Conservation (phyloP, 2,113 vertebrate species). For the Peromyscus polionotus region DNA sequence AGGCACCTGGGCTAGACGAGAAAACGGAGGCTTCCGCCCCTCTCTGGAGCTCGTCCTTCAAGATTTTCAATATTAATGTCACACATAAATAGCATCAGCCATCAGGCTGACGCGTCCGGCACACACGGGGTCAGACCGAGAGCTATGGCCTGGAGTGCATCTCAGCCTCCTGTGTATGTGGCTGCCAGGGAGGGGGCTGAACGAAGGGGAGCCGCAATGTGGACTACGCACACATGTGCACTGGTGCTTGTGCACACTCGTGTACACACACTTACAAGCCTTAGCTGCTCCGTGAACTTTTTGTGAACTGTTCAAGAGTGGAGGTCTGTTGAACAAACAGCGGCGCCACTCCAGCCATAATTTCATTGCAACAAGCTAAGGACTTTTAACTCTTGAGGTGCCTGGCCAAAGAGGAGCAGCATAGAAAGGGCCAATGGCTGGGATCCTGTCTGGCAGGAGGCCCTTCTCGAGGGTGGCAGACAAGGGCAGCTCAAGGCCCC, state of each 20-base stretch:
- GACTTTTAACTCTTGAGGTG: constrained; percentile 88
- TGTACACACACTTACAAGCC: constrained; percentile 58
- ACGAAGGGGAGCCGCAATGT: background rate
- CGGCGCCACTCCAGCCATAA: constrained; percentile 91
- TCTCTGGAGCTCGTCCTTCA: background rate
- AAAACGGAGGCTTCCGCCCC: background rate
- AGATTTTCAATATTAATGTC: constrained; percentile 42
- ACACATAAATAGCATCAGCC: constrained; percentile 23
- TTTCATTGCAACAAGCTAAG: constrained; percentile 90
- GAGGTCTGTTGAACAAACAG: constrained; percentile 91
- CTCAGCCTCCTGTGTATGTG: background rate
- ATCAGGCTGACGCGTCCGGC: background rate
- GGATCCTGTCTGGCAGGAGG: background rate
- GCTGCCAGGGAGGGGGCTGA: background rate
- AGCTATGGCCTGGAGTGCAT: background rate
- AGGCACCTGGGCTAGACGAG: background rate
- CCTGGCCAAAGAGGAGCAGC: constrained; percentile 61
- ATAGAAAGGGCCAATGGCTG: constrained; percentile 1
- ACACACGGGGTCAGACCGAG: background rate
- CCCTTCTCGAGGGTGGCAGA: constrained; percentile 36
- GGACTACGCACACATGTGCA: background rate
- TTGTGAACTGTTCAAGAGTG: constrained; percentile 91
- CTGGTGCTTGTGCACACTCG: background rate
- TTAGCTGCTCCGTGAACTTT: constrained; percentile 91
- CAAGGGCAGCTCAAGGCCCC: background rate